A percentile compares a stretch with the other conserved stretches of the same genome.
Conservation (phyloP, 2,797 vertebrate genomes). For the Danio jaintianensis region DNA sequence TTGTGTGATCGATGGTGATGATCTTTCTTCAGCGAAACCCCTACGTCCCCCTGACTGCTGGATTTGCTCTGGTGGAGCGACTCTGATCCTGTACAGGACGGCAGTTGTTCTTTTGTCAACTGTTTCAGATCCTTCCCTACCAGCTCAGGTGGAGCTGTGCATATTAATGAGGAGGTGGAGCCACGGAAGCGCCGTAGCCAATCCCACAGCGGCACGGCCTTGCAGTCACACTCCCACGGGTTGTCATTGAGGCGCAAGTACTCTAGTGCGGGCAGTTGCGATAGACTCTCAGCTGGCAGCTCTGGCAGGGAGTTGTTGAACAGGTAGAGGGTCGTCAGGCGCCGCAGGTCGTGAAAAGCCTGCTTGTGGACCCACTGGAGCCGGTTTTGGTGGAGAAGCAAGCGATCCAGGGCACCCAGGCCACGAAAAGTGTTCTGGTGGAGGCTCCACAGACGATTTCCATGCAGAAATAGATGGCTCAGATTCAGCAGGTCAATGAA, state of each 20-base stretch:
- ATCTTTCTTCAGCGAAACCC: conserved; percentile 81
- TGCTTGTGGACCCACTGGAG: conserved; percentile 92
- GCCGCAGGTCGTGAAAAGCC: conserved; percentile 93
- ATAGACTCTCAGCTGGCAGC: conserved; percentile 87
- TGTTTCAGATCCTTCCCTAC: conserved; percentile 87
- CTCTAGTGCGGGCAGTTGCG: conserved; percentile 88
- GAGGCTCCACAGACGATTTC: conserved; percentile 93
- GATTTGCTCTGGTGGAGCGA: conserved; percentile 87
- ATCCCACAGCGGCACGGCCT: conserved; percentile 91
- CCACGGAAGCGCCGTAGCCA: conserved; percentile 93
- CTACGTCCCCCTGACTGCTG: conserved; percentile 76
- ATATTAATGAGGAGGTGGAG: conserved; percentile 88
- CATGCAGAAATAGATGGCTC: conserved; percentile 96
- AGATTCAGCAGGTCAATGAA: conserved; percentile 97
- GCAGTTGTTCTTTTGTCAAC: conserved; percentile 86
- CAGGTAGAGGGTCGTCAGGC: conserved; percentile 93
- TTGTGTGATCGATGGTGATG: conserved; percentile 72
- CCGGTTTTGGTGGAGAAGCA: conserved; percentile 93
- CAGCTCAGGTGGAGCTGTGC: conserved; percentile 80
- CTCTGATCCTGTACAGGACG: conserved; percentile 81
- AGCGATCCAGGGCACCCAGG: conserved; percentile 90
- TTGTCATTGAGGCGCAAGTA: conserved; percentile 96
- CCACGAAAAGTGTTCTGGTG: conserved; percentile 95
- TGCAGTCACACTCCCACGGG: conserved; percentile 95
- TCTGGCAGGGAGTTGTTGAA: conserved; percentile 96